Evolutionary conservation across 1,140 invertebrate genomes (phyloP), one percentile per base, ranked within the genome.

Genomic region (Daktulosphaira vitifoliae): DNA sequence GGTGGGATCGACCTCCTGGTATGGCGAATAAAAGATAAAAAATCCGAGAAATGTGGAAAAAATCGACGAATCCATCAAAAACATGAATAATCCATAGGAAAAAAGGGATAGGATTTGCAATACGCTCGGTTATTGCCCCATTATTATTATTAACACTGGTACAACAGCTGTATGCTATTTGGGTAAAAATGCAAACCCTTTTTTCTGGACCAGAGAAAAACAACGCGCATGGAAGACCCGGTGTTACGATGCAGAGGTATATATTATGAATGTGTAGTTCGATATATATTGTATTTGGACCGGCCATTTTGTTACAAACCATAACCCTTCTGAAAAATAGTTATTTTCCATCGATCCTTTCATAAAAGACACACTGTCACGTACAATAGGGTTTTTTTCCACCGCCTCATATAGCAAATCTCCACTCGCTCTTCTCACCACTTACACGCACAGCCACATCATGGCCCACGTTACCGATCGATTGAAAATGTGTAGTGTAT

Each of bases 251-350:
- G 5, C 11, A 11, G 5, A 33, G 5, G 11, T 33, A 33, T 33
- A 33, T 33, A 33, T 33, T 33, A 11, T 33, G 11, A 33, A 11
- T 33, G 29, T 33, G 29, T 33, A 11, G 29, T 33, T 33, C 29
- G 11, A 6, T 6, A 33, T n/a, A n/a, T 44, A 44, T 44, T 44
- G n/a, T 44, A n/a, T n/a, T 44, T n/a, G 39, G 9, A 7, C n/a
- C 56, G 42, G 56, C 56, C 56, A 62, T 62, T 62, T 62, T 62
- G 56, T 62, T 62, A 62, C 56, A 62, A 62, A 46, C 56, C 56
- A 62, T 62, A 62, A 62, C 56, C 56, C 56, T 62, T 62, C 56
- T 62, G 56, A 62, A 62, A 62, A 62, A 62, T 62, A 62, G 56
- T 48, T 46, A 62, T 62, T 62, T 44, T 62, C 56, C n/a, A 62